These are phyloP conservation scores for cat (Felis catus) DNA, from an alignment of 2,113 vertebrate genomes.

Conservation along the genomic window F.catus_Fca126_mat1.0 CM031423.1:51502501-51503000, in stretches of 20 bases:
- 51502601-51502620: conserved; percentile 43
- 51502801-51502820: background rate
- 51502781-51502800: background rate
- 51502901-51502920: background rate
- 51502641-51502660: background rate
- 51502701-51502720: background rate
- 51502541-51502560: conserved; percentile 4
- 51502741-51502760: background rate
- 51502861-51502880: background rate
- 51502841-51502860: background rate
- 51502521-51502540: conserved; percentile 42
- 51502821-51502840: background rate
- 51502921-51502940: background rate
- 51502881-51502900: background rate
- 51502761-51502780: background rate
- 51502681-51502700: background rate
- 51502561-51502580: background rate
- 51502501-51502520: conserved; percentile 14
- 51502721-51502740: background rate
- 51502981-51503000: background rate
- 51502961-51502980: background rate
- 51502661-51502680: background rate
- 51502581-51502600: conserved; percentile 51
- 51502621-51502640: conserved; percentile 66
- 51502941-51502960: background rate